These are phyloP conservation scores for Hecatera dysodea DNA, from an alignment of 2,888 invertebrate species.

Conservation along the genomic window DNA sequence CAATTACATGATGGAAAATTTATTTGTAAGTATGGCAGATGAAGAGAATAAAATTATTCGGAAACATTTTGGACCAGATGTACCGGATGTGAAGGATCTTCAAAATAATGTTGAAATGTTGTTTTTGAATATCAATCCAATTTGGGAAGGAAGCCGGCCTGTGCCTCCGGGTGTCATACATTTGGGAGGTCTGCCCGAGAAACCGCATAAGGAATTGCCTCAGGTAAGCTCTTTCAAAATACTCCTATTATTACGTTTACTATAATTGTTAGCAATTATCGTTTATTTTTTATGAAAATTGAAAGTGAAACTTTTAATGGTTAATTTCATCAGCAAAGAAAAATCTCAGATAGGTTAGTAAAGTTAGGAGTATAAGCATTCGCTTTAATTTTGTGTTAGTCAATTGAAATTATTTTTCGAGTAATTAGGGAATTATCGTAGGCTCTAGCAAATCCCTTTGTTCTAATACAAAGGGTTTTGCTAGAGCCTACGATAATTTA, in stretches of 20 bases:
- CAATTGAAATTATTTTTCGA: too few species aligned
- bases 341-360: too few species aligned
- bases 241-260: slow-evolving; percentile 1
- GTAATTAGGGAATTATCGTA: too few species aligned
- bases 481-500: too few species aligned
- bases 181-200: slow-evolving; percentile 76
- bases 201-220: slow-evolving; percentile 44
- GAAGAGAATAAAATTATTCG: slow-evolving; percentile 60
- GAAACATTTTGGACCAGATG: slow-evolving; percentile 67
- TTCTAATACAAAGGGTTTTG: too few species aligned
- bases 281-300: too few species aligned
- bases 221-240: slow-evolving; percentile 20
- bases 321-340: too few species aligned
- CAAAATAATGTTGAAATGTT: slow-evolving; percentile 76
- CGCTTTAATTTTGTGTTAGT: too few species aligned
- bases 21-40: slow-evolving; percentile 40
- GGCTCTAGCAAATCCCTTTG: too few species aligned
- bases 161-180: slow-evolving; percentile 80
- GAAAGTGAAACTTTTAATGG: too few species aligned
- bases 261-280: too few species aligned
- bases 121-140: slow-evolving; percentile 81
- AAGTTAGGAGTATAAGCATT: too few species aligned
- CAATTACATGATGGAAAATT: slow-evolving; percentile 50
- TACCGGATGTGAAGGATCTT: slow-evolving; percentile 64
- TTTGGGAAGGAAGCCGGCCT: slow-evolving; percentile 78